Conservation (phyloP, 1,140 invertebrate species). For the Helicoverpa armigera region DNA sequence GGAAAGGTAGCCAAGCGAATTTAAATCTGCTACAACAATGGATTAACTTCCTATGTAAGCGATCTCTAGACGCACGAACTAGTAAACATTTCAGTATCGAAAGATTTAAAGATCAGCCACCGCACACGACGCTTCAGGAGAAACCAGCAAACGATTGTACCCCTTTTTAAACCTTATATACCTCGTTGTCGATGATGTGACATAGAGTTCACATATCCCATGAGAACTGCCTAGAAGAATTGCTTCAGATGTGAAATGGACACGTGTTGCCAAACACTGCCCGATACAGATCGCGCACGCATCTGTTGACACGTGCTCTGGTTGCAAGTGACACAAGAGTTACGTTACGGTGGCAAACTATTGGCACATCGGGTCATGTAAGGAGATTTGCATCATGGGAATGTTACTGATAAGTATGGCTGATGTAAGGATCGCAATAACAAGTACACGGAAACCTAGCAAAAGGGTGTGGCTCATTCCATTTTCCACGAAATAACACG, state of each 20-base stretch:
- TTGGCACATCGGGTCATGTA: not conserved
- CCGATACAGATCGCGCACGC: constrained; percentile 5
- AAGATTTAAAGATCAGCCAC: no score
- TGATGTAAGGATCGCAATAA: not conserved
- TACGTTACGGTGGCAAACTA: not conserved
- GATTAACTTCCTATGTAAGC: no score
- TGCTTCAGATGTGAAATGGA: constrained; percentile 12
- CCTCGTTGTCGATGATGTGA: not conserved
- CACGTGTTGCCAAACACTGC: constrained; percentile 1
- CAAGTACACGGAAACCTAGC: no score
- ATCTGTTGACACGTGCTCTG: constrained; percentile 15
- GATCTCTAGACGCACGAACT: no score
- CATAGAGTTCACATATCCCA: not conserved
- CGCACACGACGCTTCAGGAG: not conserved
- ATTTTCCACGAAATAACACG: no score
- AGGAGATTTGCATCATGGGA: no score
- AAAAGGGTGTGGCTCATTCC: no score
- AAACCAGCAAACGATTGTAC: no score
- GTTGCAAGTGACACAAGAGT: not conserved
- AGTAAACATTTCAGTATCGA: no score
- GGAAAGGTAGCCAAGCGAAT: no score
- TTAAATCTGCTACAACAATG: no score
- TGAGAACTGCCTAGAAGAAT: not conserved
- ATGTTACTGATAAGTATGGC: no score
- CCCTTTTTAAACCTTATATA: not conserved